phyloP scores from a whole-genome alignment of 2,888 invertebrate genomes.

The Temnothorax unifasciatus region DNA sequence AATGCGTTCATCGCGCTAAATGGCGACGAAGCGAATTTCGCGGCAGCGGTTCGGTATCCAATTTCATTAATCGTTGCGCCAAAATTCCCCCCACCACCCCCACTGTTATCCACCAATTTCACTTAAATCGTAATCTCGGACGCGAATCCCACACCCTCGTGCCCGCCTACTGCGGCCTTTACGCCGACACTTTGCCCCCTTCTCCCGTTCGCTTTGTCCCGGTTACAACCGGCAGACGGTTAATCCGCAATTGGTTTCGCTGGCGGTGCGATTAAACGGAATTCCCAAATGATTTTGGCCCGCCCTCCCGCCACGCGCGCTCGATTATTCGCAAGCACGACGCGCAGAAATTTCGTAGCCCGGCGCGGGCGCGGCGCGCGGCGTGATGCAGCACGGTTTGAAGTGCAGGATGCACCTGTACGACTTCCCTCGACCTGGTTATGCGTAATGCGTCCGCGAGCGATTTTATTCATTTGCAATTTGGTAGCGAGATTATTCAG shows the following conservation, averaged over 20 bases:
- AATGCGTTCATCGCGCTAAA: conserved; percentile 50
- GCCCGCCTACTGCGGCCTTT: conserved; percentile 35
- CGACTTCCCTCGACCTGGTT: conserved; percentile 5
- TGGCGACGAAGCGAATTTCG: conserved; percentile 65
- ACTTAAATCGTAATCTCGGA: conserved; percentile 77
- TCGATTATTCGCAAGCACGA: conserved; percentile 44
- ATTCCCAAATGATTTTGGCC: conserved; percentile 61
- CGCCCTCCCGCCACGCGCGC: neutral
- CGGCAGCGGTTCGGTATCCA: conserved; percentile 62
- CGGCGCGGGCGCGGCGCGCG: no score
- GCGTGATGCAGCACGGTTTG: neutral
- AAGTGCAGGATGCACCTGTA: conserved; percentile 6
- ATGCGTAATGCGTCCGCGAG: conserved; percentile 20
- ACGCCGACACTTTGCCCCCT: conserved; percentile 38
- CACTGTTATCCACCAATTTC: conserved; percentile 63
- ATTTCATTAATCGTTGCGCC: conserved; percentile 75
- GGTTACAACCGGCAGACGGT: conserved; percentile 56
- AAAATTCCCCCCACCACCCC: conserved; percentile 53
- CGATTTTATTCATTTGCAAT: conserved; percentile 17
- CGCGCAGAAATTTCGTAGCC: conserved; percentile 31
- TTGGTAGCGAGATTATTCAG: conserved; percentile 21
- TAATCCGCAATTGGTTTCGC: conserved; percentile 73
- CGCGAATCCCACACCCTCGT: conserved; percentile 55
- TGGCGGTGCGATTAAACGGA: conserved; percentile 61
- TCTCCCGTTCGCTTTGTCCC: conserved; percentile 62